Evolutionary conservation across 1,140 invertebrate species (phyloP).

Genomic region (Bombus superbus): DNA sequence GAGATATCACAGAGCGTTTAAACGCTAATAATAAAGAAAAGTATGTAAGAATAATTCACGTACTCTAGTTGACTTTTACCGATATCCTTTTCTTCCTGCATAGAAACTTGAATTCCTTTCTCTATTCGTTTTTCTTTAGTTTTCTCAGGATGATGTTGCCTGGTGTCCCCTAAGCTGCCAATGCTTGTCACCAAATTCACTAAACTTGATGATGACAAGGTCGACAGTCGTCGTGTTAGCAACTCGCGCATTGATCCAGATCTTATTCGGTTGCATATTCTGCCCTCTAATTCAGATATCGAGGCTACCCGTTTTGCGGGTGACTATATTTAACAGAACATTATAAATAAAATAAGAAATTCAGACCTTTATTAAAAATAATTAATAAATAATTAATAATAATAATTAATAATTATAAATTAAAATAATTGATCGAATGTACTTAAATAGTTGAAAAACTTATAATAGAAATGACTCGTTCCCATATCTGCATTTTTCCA

Average conservation of each 20-base stretch:
- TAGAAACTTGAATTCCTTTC: constrained; percentile 7
- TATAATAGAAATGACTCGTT: too few species aligned
- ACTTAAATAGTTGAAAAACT: background rate
- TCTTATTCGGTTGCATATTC: constrained; percentile 4
- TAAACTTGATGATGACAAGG: constrained; percentile 68
- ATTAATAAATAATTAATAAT: too few species aligned
- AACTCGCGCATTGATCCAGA: constrained; percentile 46
- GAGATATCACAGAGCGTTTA: too few species aligned
- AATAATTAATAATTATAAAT: too few species aligned
- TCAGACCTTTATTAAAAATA: background rate
- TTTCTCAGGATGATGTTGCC: constrained; percentile 24
- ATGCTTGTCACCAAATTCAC: constrained; percentile 66
- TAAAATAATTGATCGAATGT: background rate
- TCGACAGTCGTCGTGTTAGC: constrained; percentile 27
- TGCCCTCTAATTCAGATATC: constrained; percentile 37
- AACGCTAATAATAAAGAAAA: background rate
- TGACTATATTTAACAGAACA: constrained; percentile 6
- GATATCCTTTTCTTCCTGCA: constrained; percentile 13
- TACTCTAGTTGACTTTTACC: constrained; percentile 11
- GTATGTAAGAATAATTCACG: background rate
- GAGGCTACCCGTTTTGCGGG: constrained; percentile 53
- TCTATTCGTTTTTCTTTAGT: constrained; percentile 4
- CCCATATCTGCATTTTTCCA: too few species aligned
- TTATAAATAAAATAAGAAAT: background rate
- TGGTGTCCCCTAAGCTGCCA: constrained; percentile 20